Conservation (phyloP, 2,888 invertebrate species). For the Dysmachus trigonus region DNA sequence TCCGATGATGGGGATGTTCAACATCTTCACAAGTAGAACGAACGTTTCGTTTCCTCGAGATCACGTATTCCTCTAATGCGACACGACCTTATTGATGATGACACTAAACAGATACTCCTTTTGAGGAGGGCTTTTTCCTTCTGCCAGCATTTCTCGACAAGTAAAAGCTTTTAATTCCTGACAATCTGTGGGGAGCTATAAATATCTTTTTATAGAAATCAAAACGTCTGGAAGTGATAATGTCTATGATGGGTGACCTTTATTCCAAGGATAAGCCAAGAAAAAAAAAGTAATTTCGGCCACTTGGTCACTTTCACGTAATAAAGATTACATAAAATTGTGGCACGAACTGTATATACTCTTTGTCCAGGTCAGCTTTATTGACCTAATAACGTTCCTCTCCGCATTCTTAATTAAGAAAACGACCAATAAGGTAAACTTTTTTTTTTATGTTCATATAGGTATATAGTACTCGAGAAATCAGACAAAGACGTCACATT, state of each 20-base stretch:
- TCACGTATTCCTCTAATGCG: slow-evolving; percentile 48
- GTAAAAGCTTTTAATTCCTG: slow-evolving; percentile 22
- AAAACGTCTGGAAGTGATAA: neutral
- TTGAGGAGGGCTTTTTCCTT: slow-evolving; percentile 9
- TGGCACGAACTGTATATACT: neutral
- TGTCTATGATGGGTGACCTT: neutral
- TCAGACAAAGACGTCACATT: too few relatives aligned
- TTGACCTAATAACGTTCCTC: neutral
- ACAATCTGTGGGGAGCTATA: neutral
- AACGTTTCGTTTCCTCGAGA: slow-evolving; percentile 20
- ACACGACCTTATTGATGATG: slow-evolving; percentile 48
- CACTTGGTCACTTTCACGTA: neutral
- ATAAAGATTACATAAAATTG: neutral
- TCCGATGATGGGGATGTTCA: slow-evolving; percentile 8
- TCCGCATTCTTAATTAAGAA: neutral
- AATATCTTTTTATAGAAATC: slow-evolving; percentile 5
- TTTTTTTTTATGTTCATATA: too few relatives aligned
- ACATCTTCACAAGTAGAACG: slow-evolving; percentile 14
- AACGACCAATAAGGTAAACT: too few relatives aligned
- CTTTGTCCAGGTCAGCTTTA: neutral
- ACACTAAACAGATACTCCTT: slow-evolving; percentile 46
- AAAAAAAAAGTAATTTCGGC: neutral
- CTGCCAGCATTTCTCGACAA: slow-evolving; percentile 3
- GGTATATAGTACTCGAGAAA: too few relatives aligned
- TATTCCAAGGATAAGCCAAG: neutral